Evolutionary conservation across 2,113 vertebrate genomes (phyloP).

Genomic region (Myodes glareolus): DNA sequence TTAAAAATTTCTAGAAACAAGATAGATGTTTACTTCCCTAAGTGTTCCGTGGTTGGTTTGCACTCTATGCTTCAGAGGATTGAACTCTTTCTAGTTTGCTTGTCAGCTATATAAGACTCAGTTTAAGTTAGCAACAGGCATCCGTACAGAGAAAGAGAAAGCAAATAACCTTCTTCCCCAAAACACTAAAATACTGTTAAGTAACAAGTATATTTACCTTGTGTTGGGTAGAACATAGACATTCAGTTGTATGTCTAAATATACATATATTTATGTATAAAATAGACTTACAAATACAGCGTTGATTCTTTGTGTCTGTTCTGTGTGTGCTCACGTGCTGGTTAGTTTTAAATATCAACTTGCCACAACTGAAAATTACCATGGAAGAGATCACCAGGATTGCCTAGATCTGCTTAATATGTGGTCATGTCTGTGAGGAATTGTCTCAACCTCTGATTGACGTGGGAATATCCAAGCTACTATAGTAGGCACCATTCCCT

Average conservation of each 20-base stretch:
- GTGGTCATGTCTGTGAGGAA: not conserved
- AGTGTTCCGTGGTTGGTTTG: not conserved
- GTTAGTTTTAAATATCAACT: not conserved
- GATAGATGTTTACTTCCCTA: not conserved
- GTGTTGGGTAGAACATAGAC: not conserved
- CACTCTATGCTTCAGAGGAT: not conserved
- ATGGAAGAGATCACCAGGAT: no score
- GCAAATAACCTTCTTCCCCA: not conserved
- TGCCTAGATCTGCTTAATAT: not conserved
- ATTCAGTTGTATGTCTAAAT: not conserved
- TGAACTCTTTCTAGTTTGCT: not conserved
- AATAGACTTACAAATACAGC: not conserved
- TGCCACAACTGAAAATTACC: not conserved
- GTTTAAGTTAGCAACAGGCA: not conserved
- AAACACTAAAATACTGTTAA: not conserved
- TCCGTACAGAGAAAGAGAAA: not conserved
- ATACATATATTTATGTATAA: no score
- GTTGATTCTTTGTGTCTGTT: not conserved
- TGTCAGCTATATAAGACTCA: not conserved
- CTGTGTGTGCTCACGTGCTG: not conserved
- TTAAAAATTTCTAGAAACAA: not conserved
- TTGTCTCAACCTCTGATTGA: not conserved
- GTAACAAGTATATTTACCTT: not conserved
- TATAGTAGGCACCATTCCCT: not conserved
- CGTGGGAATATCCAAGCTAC: not conserved